Base-by-base conservation (phyloP, 2,888 invertebrate genomes). In the Spodoptera littoralis region DNA sequence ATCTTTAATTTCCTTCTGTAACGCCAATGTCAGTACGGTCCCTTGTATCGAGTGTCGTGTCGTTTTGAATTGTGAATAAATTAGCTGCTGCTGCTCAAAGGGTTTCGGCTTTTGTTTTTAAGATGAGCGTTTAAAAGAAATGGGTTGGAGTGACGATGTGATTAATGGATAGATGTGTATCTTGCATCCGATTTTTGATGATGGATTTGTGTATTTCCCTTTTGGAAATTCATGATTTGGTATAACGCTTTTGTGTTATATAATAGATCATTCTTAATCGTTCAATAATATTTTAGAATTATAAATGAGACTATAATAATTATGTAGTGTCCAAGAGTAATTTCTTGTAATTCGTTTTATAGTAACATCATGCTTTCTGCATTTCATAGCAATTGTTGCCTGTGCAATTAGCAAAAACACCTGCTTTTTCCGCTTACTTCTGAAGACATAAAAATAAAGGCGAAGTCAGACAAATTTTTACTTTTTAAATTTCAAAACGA, bases 1-100 rank as follows among this genome's bases (percentile, higher is more conserved):
- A 92, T 92, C 92, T 91, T 91, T 92, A 92, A 92, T 92, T 92
- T 92, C 91, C 92, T 89, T 81, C 79, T 78, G 81, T 82, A 76
- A 79, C 83, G 84, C 85, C 84, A 83, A 79, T 87, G 88, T 85
- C 86, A 84, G 71, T 78, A 82, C 80, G 84, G 80, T 80, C 72
- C 65, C 58, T 52, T 81, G 80, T 83, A 83, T 82, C 74, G 80
- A 76, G 70, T 66, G 82, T 78, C 65, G 69, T 55, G 81, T 78
- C 66, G 73, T 77, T 79, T 77, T 64, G 62, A 81, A 85, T 81
- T 81, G 81, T 79, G 84, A 84, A 84, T 82, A 80, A 83, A 83
- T 84, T 83, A 82, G 73, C 80, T 78, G 69, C 55, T 60, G 73
- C 80, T 78, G 69, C 55, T 60, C 53, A 73, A 83, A 79, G 82